Evolutionary conservation across 1,140 invertebrate genomes (phyloP).

Genomic region (Himalopsyche phryganea): DNA sequence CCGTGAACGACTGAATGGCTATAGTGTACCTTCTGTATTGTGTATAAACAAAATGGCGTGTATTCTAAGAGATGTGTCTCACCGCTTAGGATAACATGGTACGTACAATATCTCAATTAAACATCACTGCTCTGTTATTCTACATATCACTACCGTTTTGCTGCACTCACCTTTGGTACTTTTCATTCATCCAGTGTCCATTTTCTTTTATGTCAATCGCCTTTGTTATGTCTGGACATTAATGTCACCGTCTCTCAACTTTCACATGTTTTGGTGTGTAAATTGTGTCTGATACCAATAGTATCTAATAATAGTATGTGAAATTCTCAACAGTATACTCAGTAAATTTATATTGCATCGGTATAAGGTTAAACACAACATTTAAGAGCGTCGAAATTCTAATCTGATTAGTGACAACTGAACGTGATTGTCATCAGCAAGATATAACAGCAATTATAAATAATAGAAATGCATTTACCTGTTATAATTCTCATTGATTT

Average conservation of each 20-base stretch:
- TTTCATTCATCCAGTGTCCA: constrained; percentile 8
- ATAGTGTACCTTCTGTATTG: constrained; percentile 19
- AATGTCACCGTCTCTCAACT: not conserved
- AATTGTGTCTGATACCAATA: no score
- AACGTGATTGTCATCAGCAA: no score
- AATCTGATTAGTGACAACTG: no score
- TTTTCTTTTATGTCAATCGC: constrained; percentile 7
- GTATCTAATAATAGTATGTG: no score
- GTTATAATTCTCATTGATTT: no score
- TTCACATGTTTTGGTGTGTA: not conserved
- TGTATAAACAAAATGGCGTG: constrained; percentile 26
- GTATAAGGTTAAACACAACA: no score
- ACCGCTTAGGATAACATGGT: constrained; percentile 21
- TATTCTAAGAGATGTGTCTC: constrained; percentile 18
- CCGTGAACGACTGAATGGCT: constrained; percentile 10
- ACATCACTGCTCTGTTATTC: not conserved
- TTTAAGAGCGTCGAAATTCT: no score
- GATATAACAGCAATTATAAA: no score
- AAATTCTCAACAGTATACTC: no score
- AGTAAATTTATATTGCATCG: no score
- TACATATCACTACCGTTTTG: not conserved
- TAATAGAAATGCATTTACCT: no score
- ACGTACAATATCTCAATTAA: constrained; percentile 7
- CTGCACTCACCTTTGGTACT: not conserved
- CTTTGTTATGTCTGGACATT: constrained; percentile 12